Base-by-base conservation (phyloP, 2,888 invertebrate genomes). In the Eupithecia exiguata region DNA sequence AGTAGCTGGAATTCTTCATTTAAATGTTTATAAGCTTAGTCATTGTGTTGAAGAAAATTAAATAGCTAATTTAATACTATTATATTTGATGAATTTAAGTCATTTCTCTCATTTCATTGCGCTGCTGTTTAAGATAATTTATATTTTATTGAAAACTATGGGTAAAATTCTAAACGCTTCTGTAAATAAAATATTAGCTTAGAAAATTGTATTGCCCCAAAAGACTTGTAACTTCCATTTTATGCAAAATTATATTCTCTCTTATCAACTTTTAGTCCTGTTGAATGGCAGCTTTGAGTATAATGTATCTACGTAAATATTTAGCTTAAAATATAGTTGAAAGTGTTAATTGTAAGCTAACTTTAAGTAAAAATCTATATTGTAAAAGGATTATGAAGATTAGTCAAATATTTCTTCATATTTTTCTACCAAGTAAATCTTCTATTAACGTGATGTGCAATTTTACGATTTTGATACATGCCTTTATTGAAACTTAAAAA, bases 321-420 rank as follows among this genome's bases (percentile, higher is more conserved):
- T 81, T 71, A 82, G 84, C 83, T 82, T 85, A 78, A 21, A 81
- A 77, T 79, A 77, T 77, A 86, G 85, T 80, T 79, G 77, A 81
- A 71, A 83, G 84, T 84, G 81, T 81, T 74, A 73, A 61, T 10
- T 40, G 36, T 77, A 80, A 73, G 82, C 79, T 88, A 85, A 80
- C 77, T 81, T 77, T 88, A 88, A 87, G 86, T 84, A 53, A 84
- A 81, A 82, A 83, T 82, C 81, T 82, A 77, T 83, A 83, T 81
- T 83, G 83, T 81, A 82, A 65, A 80, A 70, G n/a, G 75, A 78
- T 78, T 80, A 81, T 82, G 74, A 78, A 85, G 88, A 88, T 85
- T 91, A 92, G 88, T 88, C 81, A 91, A 89, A 91, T 88, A 89
- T 87, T 88, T 85, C 87, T 87, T 88, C 83, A 89, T 92, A 92